A percentile compares a stretch with the other conserved stretches of the same genome.
phyloP scores from a whole-genome alignment of 2,888 invertebrate genomes.

The Carterocephalus palaemon region DNA sequence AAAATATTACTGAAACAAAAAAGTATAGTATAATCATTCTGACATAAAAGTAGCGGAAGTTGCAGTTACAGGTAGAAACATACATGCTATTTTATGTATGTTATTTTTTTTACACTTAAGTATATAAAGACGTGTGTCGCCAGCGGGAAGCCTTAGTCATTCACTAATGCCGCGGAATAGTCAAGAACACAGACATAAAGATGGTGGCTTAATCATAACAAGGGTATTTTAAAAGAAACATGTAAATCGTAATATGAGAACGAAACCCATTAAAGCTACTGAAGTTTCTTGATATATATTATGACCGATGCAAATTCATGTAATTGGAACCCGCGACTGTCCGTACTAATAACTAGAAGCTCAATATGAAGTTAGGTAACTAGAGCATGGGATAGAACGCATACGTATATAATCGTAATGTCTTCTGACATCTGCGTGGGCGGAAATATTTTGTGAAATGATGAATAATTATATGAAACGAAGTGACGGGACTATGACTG shows the following conservation, averaged over 20 bases:
- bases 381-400: constrained; percentile 13
- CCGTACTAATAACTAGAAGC: constrained; percentile 17
- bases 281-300: constrained; percentile 6
- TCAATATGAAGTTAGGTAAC: constrained; percentile 23
- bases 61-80: not conserved
- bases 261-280: constrained; percentile 3
- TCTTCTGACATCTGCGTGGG: constrained; percentile 18
- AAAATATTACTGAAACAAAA: no score
- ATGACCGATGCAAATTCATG: constrained; percentile 9
- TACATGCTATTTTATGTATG: not conserved
- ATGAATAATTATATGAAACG: constrained; percentile 15
- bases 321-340: constrained; percentile 17
- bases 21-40: no score
- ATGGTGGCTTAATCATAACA: constrained; percentile 8
- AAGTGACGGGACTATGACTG: not conserved
- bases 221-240: constrained; percentile 14
- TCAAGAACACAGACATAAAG: constrained; percentile 14
- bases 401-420: constrained; percentile 9
- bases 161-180: constrained; percentile 10
- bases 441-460: constrained; percentile 18
- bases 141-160: constrained; percentile 19
- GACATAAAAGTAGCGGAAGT: no score
- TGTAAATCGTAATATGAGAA: constrained; percentile 11
- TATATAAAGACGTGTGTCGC: constrained; percentile 23
- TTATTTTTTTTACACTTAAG: constrained; percentile 29